Evolutionary conservation across 2,797 vertebrate genomes (phyloP), one percentile per base, ranked within the genome.

Genomic region (Myotis planiceps): DNA sequence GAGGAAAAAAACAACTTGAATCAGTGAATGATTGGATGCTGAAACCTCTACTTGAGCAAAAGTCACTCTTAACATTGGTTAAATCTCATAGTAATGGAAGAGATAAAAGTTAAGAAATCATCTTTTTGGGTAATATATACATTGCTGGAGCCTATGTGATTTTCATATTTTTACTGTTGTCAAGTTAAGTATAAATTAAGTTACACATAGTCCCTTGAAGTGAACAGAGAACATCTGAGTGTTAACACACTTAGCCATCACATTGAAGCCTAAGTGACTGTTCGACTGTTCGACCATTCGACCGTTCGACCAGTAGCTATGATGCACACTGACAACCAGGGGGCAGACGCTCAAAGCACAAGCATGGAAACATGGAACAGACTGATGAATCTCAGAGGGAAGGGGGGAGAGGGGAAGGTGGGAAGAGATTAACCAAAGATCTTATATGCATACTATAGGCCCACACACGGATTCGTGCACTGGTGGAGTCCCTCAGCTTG

Each of bases 131-230:
- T 63, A 87, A 69, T 18, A 55, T 9, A 27, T 8, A 63, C 9
- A 32, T 71, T 92, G n/a, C 63, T 66, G 3, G 45, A 47, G 14
- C 94, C 9, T 42, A 51, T 49, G 76, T 90, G 10, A 4, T 55
- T 86, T 96, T 87, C 47, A 51, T 89, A 74, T 32, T 74, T 82
- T 82, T 76, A 51, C 45, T 88, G 29, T 63, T 39, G 29, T 84
- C 72, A 69, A 4, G 42, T 58, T 82, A 85, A 88, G 80, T 47
- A 49, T 34, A 85, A 90, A 65, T 32, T 78, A 60, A 66, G 55
- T 47, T 42, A 71, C 16, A 65, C 19, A 75, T 91, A 66, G 49
- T n/a, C 66, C 42, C 63, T 37, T 27, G 58, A 84, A 63, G 8
- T 25, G 2, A 92, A 39, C 39, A 32, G 37, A 93, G 32, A 97